A percentile compares a stretch with the other conserved stretches of the same genome.
Evolutionary conservation across 2,797 vertebrate genomes (phyloP).

Genomic region (Ctenopoma multispine): DNA sequence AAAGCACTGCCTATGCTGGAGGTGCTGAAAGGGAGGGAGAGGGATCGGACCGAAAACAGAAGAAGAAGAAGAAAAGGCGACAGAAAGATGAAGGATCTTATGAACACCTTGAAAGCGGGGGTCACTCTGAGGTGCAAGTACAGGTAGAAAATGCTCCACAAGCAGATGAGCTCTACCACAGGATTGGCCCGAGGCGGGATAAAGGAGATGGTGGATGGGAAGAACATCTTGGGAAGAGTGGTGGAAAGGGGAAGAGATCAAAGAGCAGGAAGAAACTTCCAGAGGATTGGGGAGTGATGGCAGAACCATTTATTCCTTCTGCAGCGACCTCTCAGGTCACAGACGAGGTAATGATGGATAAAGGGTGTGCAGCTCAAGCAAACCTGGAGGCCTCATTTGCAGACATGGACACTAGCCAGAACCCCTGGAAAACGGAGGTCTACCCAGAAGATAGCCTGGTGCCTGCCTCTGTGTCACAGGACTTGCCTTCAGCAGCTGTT

Average conservation of each 20-base stretch:
- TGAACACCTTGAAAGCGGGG: slow-evolving; percentile 63
- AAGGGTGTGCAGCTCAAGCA: slow-evolving; percentile 35
- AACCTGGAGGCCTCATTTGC: slow-evolving; percentile 44
- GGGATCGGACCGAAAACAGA: slow-evolving; percentile 81
- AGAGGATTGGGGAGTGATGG: slow-evolving; percentile 82
- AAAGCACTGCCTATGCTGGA: slow-evolving; percentile 64
- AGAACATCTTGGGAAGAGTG: slow-evolving; percentile 78
- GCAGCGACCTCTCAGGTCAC: slow-evolving; percentile 34
- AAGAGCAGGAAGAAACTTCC: slow-evolving; percentile 86
- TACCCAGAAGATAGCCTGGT: slow-evolving; percentile 61
- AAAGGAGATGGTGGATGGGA: slow-evolving; percentile 79
- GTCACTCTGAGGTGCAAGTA: slow-evolving; percentile 57
- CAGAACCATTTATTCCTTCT: slow-evolving; percentile 71
- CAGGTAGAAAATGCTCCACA: slow-evolving; percentile 64
- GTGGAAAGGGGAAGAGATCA: slow-evolving; percentile 79
- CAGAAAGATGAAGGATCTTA: slow-evolving; percentile 78
- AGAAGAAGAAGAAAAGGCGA: slow-evolving; percentile 87
- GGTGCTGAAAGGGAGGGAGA: slow-evolving; percentile 80
- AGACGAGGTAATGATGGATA: slow-evolving; percentile 53
- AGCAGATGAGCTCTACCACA: slow-evolving; percentile 68
- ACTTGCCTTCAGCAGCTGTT: slow-evolving; percentile 61
- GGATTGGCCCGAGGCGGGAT: slow-evolving; percentile 74
- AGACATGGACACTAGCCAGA: slow-evolving; percentile 41
- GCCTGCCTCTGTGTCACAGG: slow-evolving; percentile 68
- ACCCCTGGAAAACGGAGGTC: slow-evolving; percentile 55